Evolutionary conservation across 2,113 vertebrate species (phyloP), one percentile per base, ranked within the genome.

Genomic region (Rhinopomastus cyanomelas): DNA sequence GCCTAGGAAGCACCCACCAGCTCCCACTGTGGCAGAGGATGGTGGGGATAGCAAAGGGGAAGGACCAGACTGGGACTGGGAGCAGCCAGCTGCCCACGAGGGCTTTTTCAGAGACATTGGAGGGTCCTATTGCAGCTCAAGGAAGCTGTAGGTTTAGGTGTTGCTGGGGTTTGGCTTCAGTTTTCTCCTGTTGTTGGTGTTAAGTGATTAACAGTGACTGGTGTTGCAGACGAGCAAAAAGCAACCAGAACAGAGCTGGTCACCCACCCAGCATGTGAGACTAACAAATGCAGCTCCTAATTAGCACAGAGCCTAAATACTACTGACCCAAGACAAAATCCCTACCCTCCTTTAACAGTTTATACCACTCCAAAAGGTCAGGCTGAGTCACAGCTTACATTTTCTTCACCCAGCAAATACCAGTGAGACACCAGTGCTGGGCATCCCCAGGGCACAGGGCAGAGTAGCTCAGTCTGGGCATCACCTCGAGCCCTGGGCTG

Each of bases 401-500:
- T 73, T 23, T n/a, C 20, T 72, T 65, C 72, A 26, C 27, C 39
- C 39, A 32, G 36, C 9, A 53, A 53, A 61, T 11, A 44, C 3
- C 64, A 71, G 16, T 7, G 56, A 61, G 42, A 27, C 15, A 53
- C 5, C 30, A 66, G 78, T 13, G 27, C 61, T 77, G 27, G 51
- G 55, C 52, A 49, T 3, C 12, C 5, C 65, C 16, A 39, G 36
- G 60, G 27, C 15, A 30, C 3, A 6, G 51, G 32, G 34, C 32
- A 74, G 69, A 61, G 39, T 4, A 48, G 18, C 56, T 79, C 61
- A 2, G 9, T 2, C 23, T 29, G 56, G 55, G 11, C 72, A n/a
- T 36, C 39, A 66, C 57, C 42, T 32, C 0, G 0, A 37, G 22
- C 30, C 29, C 0, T n/a, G 52, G 16, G 25, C 77, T 72, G 46